phyloP scores from a whole-genome alignment of 2,797 vertebrate genomes.

The Epinephelus awoara region DNA sequence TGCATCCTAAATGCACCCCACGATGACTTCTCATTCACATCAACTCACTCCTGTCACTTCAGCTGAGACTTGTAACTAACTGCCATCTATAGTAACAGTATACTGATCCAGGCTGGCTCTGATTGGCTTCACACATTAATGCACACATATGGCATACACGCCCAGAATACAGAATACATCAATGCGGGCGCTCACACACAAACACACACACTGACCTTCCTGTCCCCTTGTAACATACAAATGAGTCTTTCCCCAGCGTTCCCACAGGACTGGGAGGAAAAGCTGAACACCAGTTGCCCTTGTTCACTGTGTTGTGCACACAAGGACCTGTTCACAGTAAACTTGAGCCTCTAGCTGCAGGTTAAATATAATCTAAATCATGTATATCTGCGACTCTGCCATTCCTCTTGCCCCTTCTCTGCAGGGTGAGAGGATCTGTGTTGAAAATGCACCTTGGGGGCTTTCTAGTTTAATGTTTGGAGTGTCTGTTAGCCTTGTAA shows the following conservation, averaged over 20 bases:
- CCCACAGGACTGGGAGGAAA: conserved; percentile 35
- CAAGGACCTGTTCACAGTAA: conserved; percentile 10
- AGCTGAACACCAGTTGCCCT: conserved; percentile 58
- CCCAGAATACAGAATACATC: conserved; percentile 34
- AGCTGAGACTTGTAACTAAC: conserved; percentile 18
- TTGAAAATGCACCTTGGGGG: too few relatives aligned
- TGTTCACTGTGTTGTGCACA: conserved; percentile 35
- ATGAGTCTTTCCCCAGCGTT: conserved; percentile 53
- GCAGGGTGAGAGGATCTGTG: too few relatives aligned
- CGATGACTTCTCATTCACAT: conserved; percentile 17
- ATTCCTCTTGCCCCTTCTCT: too few relatives aligned
- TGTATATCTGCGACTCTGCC: background rate
- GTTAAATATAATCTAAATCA: conserved; percentile 4
- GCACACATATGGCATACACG: conserved; percentile 13
- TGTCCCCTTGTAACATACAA: conserved; percentile 61
- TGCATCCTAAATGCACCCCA: conserved; percentile 14
- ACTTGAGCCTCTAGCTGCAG: conserved; percentile 5
- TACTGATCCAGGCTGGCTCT: conserved; percentile 1
- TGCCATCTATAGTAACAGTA: conserved; percentile 5
- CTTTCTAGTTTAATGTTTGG: background rate
- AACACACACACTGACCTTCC: conserved; percentile 44
- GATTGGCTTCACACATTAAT: conserved; percentile 28
- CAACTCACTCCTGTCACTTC: conserved; percentile 9
- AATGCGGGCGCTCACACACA: background rate
- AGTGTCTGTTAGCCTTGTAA: background rate